Evolutionary conservation across 2,797 vertebrate species (phyloP).

Genomic region (Leptatherina wallacei): DNA sequence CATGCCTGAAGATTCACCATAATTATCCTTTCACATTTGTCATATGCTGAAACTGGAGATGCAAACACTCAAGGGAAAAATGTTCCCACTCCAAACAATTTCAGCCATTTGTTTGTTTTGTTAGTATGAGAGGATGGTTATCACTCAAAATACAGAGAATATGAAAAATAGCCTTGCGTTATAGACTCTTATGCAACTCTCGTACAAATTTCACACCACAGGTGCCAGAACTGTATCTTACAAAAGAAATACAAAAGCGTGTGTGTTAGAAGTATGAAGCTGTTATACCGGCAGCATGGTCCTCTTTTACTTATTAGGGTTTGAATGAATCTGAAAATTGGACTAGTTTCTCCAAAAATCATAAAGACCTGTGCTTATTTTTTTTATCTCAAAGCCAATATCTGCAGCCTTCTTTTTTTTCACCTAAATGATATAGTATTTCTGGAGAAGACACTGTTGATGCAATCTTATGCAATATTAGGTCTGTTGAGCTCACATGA

Average conservation of each 20-base stretch:
- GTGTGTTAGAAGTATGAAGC: constrained; percentile 7
- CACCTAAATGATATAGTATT: not conserved
- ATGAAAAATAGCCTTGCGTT: constrained; percentile 12
- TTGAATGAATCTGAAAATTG: not conserved
- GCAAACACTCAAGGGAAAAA: constrained; percentile 34
- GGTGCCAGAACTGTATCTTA: constrained; percentile 16
- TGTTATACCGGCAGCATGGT: not conserved
- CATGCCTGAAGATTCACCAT: constrained; percentile 34
- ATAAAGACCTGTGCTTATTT: not conserved
- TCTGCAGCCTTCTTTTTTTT: not conserved
- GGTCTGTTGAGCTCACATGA: not conserved
- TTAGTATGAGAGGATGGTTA: constrained; percentile 5
- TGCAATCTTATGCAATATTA: not conserved
- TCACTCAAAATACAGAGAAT: constrained; percentile 13
- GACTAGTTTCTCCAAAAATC: not conserved
- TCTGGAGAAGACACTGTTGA: not conserved
- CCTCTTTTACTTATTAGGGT: not conserved
- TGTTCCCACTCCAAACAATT: constrained; percentile 25
- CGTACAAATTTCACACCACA: not conserved
- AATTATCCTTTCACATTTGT: constrained; percentile 46
- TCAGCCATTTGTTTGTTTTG: constrained; percentile 24
- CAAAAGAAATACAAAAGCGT: not conserved
- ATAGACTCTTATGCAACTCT: not conserved
- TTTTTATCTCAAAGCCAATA: not conserved
- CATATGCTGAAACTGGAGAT: constrained; percentile 25